Evolutionary conservation across 2,888 invertebrate species (phyloP).

Genomic region (Hanleya hanleyi): DNA sequence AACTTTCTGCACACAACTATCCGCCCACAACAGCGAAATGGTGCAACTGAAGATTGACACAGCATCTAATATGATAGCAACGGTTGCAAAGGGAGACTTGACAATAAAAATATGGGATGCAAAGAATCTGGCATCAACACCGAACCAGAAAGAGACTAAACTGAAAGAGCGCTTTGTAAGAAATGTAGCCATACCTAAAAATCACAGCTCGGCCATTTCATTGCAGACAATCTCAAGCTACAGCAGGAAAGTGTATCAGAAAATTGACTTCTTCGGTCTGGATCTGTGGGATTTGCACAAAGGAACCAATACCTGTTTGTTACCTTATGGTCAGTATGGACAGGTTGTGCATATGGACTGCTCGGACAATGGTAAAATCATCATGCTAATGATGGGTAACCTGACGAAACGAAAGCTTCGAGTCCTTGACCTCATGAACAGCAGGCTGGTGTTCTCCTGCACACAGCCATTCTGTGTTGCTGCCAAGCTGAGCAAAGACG

Average conservation of each 20-base stretch:
- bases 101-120: constrained; percentile 41
- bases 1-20: constrained; percentile 27
- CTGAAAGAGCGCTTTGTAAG: background rate
- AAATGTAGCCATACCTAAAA: background rate
- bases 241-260: constrained; percentile 49
- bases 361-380: background rate
- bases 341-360: constrained; percentile 35
- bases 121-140: constrained; percentile 29
- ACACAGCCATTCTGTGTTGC: background rate
- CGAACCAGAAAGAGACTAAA: constrained; percentile 17
- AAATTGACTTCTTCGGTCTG: constrained; percentile 54
- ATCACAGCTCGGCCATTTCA: background rate
- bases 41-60: constrained; percentile 25
- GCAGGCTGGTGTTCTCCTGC: background rate
- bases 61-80: constrained; percentile 22
- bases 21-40: constrained; percentile 35
- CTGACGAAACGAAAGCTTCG: background rate
- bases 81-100: constrained; percentile 33
- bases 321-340: constrained; percentile 44
- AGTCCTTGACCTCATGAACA: background rate
- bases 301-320: constrained; percentile 23
- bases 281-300: constrained; percentile 50
- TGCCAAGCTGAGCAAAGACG: background rate
- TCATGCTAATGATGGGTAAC: background rate
- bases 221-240: constrained; percentile 26